These are phyloP conservation scores for Entomobrya proxima DNA, from an alignment of 2,888 invertebrate species.

Conservation along the genomic window DNA sequence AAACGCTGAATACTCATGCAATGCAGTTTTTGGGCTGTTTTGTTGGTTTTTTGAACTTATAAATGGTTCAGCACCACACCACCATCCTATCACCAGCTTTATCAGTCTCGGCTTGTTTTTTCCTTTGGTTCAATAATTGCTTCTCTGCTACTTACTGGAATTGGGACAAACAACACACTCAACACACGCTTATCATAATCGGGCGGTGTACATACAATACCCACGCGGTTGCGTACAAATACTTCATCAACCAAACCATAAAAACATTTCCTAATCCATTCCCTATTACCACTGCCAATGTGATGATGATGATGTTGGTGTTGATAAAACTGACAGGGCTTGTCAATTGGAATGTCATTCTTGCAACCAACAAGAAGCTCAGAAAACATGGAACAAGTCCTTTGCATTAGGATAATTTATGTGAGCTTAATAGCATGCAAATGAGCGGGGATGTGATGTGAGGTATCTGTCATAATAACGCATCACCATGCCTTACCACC, in stretches of 20 bases:
- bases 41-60: background rate
- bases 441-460: background rate
- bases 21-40: background rate
- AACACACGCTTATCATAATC: background rate
- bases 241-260: too few species aligned
- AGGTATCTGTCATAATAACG: constrained; percentile 23
- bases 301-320: constrained; percentile 5
- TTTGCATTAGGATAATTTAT: background rate
- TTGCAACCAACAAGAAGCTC: background rate
- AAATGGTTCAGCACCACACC: background rate
- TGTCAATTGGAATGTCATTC: constrained; percentile 12
- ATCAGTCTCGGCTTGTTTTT: constrained; percentile 1
- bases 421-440: constrained; percentile 3
- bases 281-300: too few species aligned
- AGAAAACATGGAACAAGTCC: background rate
- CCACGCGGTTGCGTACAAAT: too few species aligned
- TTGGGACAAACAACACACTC: background rate
- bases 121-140: too few species aligned
- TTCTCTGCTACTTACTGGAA: background rate
- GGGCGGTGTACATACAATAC: background rate
- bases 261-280: too few species aligned
- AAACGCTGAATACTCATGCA: background rate
- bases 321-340: constrained; percentile 19
- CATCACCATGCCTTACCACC: background rate
- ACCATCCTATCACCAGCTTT: background rate